Evolutionary conservation across 2,113 vertebrate genomes (phyloP), one percentile per base, ranked within the genome.

Genomic region (Paradisaea rubra): DNA sequence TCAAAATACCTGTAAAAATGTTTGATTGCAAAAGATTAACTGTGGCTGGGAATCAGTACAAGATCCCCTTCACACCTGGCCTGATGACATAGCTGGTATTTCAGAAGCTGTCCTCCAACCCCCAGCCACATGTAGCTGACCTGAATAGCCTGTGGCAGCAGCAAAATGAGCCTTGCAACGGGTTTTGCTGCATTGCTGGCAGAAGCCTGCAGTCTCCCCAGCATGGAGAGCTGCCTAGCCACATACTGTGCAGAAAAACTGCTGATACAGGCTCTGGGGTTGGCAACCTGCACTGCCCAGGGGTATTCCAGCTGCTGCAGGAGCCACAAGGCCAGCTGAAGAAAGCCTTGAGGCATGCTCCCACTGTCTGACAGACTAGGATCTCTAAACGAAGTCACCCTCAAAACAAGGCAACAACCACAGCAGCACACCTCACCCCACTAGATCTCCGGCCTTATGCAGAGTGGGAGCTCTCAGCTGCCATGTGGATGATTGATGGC

Each of bases 271-370:
- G 59, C 72, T 47, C 37, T 39, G 25, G 11, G 15, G 52, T 56
- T 72, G 70, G 52, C 30, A 23, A 56, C 30, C 22, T 42, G 3
- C 0, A 6, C 20, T 25, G 16, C 77, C 35, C 13, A 7, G 23
- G 44, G 30, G 15, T 11, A 35, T 59, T 41, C 33, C 2, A 24
- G 45, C 23, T 1, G 2, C 45, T n/a, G 24, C 53, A 64, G 57
- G 45, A 76, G 35, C 33, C 47, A 33, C 1, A 1, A 28, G 49
- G 19, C 28, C 3, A 2, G 35, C 35, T 3, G 0, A 60, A n/a
- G 16, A 25, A 15, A 66, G 41, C 52, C 52, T 54, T 3, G 6
- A 24, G 64, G n/a, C 25, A 54, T 3, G 69, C 57, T 72, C 54
- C 56, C 0, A 5, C 47, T 50, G 50, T 31, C 39, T 24, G 28